A percentile compares a stretch with the other conserved stretches of the same genome.
phyloP scores from a whole-genome alignment of 53 echinoderm and acorn worm genomes.

The Apostichopus leukothele region DNA sequence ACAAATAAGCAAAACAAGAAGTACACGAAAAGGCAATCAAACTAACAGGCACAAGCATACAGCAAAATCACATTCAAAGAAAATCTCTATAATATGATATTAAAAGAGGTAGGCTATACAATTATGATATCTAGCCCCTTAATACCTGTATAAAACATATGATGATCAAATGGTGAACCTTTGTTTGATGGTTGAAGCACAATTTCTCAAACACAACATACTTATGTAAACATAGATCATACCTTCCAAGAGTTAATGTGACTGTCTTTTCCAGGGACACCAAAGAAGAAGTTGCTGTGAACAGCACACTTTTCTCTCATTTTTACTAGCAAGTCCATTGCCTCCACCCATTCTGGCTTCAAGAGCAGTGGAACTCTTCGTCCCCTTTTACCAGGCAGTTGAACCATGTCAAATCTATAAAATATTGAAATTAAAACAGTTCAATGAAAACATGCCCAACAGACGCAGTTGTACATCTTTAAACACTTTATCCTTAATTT shows the following conservation, averaged over 20 bases:
- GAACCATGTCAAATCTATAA: constrained; percentile 31
- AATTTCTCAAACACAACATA: neutral
- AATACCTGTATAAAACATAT: too few species aligned
- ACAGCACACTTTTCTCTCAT: neutral
- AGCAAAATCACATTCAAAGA: too few species aligned
- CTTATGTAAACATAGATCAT: neutral
- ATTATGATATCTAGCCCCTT: too few species aligned
- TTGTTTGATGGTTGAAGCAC: neutral
- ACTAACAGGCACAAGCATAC: too few species aligned
- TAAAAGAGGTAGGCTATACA: too few species aligned
- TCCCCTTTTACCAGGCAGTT: constrained; percentile 32
- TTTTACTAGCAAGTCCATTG: constrained; percentile 21
- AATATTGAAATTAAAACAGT: too few species aligned
- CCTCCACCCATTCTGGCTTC: constrained; percentile 1
- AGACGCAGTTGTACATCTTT: too few species aligned
- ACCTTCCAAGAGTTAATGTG: constrained; percentile 10
- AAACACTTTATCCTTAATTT: too few species aligned
- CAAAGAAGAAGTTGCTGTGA: neutral
- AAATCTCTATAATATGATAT: too few species aligned
- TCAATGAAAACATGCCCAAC: too few species aligned
- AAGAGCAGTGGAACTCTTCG: constrained; percentile 16
- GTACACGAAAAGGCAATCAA: too few species aligned
- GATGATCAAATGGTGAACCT: neutral
- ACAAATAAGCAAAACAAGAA: too few species aligned
- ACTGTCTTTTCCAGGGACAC: neutral